Base-by-base conservation (phyloP, 2,888 invertebrate species). In the Caenorhabditis doughertyi region DNA sequence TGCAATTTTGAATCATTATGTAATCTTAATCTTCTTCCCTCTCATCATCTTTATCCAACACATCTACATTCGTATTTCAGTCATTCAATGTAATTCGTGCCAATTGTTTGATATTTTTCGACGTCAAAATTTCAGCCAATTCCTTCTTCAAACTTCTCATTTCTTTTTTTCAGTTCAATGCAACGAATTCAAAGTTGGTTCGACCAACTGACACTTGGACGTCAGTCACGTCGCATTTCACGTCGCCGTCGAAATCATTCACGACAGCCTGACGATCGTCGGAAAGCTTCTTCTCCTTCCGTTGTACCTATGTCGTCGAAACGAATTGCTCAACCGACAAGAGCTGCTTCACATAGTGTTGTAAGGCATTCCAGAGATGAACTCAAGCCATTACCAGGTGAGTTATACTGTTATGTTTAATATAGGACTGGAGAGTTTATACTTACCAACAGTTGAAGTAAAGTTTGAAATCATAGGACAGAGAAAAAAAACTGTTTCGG, bases 181-280 rank as follows among this genome's bases (percentile, higher is more conserved):
- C 86, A 86, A 83, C 80, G 84, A 64, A 76, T 86, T 68, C 83
- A 83, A 77, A 79, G 84, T 79, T 86, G 86, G 86, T 82, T 86
- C 76, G 86, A 86, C 79, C 86, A 86, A 77, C 76, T 86, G 67
- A 81, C 84, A n/a, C 72, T 86, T 44, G 76, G 83, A 39, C 84
- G 84, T 35, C 77, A 83, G 55, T 71, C 84, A 42, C 80, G 85
- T 47, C 73, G 84, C n/a, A 49, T 62, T 25, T 72, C 79, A 44
- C 67, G 82, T 39, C 72, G 80, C 21, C 80, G 80, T 60, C 82
- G 82, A 62, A 73, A 72, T 56, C 68, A 68, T 47, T 81, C 81
- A 60, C 62, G 73, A 44, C 70, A 65, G 58, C 55, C 71, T 25
- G 71, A 70, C 64, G 71, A 79, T 23, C 42, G 18, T 65, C 79